phyloP scores from a whole-genome alignment of 2,113 vertebrate genomes.

The Lycocorax pyrrhopterus region DNA sequence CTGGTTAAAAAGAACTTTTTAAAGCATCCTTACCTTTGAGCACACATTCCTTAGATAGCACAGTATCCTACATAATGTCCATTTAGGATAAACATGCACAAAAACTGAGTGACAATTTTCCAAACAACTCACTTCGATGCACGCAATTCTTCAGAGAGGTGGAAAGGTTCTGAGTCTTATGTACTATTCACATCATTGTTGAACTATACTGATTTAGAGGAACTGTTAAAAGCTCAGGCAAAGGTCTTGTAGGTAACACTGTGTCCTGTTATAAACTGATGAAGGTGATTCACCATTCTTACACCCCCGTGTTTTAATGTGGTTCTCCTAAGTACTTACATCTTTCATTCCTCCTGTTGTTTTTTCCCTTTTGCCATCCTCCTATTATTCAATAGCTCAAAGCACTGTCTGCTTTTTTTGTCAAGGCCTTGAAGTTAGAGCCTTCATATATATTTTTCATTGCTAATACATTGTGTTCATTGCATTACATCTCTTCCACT shows the following conservation, averaged over 20 bases:
- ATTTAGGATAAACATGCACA: background rate
- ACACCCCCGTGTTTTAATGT: background rate
- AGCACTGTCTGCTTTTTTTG: background rate
- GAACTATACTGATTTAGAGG: background rate
- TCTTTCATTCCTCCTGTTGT: background rate
- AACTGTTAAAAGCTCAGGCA: background rate
- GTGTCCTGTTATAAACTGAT: background rate
- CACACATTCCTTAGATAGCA: background rate
- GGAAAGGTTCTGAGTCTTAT: background rate
- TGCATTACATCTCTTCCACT: background rate
- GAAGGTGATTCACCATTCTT: background rate
- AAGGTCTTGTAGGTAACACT: background rate
- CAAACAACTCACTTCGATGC: background rate
- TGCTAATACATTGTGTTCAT: background rate
- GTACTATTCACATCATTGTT: background rate
- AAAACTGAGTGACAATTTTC: background rate
- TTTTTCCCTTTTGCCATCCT: background rate
- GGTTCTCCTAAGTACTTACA: background rate
- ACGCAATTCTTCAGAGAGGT: background rate
- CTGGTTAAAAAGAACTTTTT: background rate
- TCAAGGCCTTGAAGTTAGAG: background rate
- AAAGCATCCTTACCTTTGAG: background rate
- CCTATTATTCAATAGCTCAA: background rate
- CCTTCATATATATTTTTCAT: background rate
- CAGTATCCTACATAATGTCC: background rate